These are phyloP conservation scores for Cnemophilus loriae DNA, from an alignment of 2,113 vertebrate genomes.

Conservation along the genomic window DNA sequence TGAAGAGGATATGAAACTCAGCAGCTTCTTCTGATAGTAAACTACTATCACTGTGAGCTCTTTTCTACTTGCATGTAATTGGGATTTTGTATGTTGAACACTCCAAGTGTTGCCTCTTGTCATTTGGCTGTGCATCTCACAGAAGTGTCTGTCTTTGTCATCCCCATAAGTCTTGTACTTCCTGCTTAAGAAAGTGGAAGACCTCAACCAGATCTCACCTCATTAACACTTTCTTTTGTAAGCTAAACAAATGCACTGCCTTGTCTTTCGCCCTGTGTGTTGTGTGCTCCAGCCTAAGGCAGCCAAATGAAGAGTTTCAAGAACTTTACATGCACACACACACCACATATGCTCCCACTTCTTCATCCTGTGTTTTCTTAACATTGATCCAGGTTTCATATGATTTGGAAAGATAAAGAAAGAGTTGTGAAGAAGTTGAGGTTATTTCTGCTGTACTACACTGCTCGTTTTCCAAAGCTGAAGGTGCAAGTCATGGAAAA, in stretches of 20 bases:
- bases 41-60: neutral
- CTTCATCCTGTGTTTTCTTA: neutral
- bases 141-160: neutral
- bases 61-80: neutral
- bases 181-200: neutral
- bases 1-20: neutral
- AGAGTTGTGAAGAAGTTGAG: neutral
- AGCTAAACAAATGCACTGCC: neutral
- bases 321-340: fast-evolving
- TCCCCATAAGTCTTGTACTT: neutral
- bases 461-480: neutral
- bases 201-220: neutral
- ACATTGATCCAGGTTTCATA: neutral
- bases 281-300: neutral
- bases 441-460: neutral
- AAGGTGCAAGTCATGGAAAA: neutral
- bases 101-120: neutral
- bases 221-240: neutral
- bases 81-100: neutral
- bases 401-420: neutral
- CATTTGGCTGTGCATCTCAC: neutral
- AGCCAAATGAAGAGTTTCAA: neutral
- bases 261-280: neutral
- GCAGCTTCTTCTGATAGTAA: neutral
- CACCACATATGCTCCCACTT: neutral